Evolutionary conservation across 1,140 invertebrate species (phyloP).

Genomic region (Brachionus rotundiformis): DNA sequence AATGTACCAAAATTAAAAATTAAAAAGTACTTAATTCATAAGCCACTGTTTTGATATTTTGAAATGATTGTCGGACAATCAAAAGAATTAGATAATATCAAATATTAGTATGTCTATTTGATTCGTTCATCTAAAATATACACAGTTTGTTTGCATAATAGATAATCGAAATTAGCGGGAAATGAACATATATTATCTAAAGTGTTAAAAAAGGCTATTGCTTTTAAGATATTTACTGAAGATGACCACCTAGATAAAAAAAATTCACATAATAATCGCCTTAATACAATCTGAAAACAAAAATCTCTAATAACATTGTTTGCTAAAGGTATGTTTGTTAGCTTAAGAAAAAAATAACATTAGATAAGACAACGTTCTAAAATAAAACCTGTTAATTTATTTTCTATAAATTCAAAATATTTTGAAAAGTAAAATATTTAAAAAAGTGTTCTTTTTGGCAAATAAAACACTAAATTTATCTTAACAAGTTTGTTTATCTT

Average conservation of each 20-base stretch:
- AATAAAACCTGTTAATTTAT: constrained; percentile 36
- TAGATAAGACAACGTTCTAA: neutral
- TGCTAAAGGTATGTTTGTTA: neutral
- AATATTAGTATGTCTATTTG: no score
- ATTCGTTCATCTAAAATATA: no score
- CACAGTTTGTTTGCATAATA: no score
- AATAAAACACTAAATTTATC: neutral
- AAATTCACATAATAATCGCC: neutral
- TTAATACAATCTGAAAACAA: neutral
- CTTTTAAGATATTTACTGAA: neutral
- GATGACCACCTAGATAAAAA: neutral
- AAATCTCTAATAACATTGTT: neutral
- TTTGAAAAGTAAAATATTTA: neutral
- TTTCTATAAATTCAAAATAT: neutral
- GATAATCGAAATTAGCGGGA: neutral
- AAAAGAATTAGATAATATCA: no score
- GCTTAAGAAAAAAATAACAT: neutral
- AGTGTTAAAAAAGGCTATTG: neutral
- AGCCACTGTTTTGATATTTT: no score
- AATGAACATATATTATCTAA: neutral
- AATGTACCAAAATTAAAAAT: no score
- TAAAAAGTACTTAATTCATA: no score
- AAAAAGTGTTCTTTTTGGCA: neutral
- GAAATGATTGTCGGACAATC: no score
- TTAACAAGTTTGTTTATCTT: neutral